These are phyloP conservation scores for Pogonophryne albipinna DNA, from an alignment of 2,797 vertebrate species.

Conservation along the genomic window DNA sequence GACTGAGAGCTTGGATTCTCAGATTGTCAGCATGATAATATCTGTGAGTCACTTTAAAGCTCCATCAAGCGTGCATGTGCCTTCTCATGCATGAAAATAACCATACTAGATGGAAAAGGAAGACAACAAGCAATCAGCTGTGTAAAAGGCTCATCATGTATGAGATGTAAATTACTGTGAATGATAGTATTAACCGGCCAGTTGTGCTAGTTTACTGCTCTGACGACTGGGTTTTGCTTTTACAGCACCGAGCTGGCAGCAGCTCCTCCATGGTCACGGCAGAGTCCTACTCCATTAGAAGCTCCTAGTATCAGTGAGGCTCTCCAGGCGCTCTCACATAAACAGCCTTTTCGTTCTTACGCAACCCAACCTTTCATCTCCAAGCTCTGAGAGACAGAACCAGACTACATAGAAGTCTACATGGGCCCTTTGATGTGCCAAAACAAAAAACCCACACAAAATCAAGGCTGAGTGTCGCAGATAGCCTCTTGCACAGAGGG, in stretches of 20 bases:
- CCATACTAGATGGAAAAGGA: constrained; percentile 25
- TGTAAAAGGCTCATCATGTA: constrained; percentile 38
- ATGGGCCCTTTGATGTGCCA: constrained; percentile 63
- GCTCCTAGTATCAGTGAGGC: constrained; percentile 63
- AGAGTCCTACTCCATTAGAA: constrained; percentile 64
- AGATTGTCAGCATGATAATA: constrained; percentile 32
- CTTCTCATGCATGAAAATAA: constrained; percentile 56
- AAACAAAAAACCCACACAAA: constrained; percentile 49
- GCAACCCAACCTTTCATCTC: constrained; percentile 76
- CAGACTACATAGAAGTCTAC: constrained; percentile 68
- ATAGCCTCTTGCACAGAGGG: constrained; percentile 30
- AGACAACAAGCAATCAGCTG: constrained; percentile 47
- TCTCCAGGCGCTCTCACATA: constrained; percentile 58
- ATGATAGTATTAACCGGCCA: constrained; percentile 39
- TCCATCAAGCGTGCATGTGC: constrained; percentile 20
- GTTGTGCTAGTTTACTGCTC: constrained; percentile 43
- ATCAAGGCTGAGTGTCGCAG: constrained; percentile 43
- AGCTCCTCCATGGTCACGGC: constrained; percentile 25
- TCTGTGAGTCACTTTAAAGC: constrained; percentile 53
- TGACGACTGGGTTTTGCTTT: constrained; percentile 40
- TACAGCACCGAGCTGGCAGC: constrained; percentile 42
- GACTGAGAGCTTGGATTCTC: constrained; percentile 9
- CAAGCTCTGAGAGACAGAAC: constrained; percentile 55
- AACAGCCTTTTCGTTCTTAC: constrained; percentile 62
- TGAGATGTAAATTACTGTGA: constrained; percentile 60